Conservation (phyloP, 2,113 vertebrate genomes). For the Cottus gobio region DNA sequence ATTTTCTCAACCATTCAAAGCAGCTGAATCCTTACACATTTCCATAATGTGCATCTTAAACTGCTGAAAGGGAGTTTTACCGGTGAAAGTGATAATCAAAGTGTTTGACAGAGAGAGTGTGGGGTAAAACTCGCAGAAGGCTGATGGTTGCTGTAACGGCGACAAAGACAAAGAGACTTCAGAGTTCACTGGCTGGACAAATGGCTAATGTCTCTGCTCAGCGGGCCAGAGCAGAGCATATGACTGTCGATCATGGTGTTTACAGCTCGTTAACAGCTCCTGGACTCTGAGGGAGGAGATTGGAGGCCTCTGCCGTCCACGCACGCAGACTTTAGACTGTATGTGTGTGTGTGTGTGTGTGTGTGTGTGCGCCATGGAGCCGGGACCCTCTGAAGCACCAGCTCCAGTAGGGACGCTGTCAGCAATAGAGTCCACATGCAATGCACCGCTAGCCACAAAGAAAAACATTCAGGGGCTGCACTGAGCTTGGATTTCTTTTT, state of each 20-base stretch:
- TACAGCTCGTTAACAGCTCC: conserved; percentile 39
- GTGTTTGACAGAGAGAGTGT: not conserved
- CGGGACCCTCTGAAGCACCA: conserved; percentile 8
- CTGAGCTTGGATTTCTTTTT: not conserved
- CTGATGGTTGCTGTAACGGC: conserved; percentile 13
- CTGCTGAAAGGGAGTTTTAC: not conserved
- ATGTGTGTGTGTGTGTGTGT: too few species aligned
- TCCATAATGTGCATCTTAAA: not conserved
- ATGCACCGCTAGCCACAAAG: not conserved
- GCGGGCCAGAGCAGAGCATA: conserved; percentile 27
- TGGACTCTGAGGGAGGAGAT: conserved; percentile 23
- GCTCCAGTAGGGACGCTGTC: conserved; percentile 14
- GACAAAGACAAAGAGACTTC: conserved; percentile 28
- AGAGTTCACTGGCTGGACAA: conserved; percentile 34
- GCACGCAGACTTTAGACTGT: conserved; percentile 36
- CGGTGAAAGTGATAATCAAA: not conserved
- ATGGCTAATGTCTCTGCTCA: conserved; percentile 21
- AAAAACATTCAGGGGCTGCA: not conserved
- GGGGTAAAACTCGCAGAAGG: not conserved
- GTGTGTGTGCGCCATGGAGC: conserved; percentile 3
- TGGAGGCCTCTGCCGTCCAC: conserved; percentile 28
- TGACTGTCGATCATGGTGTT: conserved; percentile 52
- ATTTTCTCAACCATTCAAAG: not conserved
- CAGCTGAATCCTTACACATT: not conserved
- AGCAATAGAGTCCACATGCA: conserved; percentile 2